Evolutionary conservation across 1,140 invertebrate genomes (phyloP).

Genomic region (Ceratina australensis): DNA sequence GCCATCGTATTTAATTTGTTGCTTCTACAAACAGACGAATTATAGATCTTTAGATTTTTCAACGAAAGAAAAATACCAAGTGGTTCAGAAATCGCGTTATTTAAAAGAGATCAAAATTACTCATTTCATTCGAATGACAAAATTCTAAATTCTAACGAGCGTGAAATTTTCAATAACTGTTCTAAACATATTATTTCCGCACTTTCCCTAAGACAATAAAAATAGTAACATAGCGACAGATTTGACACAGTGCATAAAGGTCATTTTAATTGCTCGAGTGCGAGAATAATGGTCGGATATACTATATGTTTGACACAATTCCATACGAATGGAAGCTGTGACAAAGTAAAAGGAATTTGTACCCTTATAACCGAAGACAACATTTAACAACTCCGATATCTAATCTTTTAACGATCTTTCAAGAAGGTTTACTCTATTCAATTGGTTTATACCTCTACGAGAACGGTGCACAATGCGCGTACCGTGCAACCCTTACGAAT

Average conservation of each 20-base stretch:
- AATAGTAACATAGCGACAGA: background rate
- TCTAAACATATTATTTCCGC: no score
- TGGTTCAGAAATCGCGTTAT: no score
- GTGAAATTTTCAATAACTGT: no score
- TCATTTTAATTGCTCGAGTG: constrained; percentile 11
- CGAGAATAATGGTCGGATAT: constrained; percentile 6
- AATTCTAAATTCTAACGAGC: no score
- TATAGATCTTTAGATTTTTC: background rate
- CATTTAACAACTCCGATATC: no score
- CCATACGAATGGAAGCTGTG: background rate
- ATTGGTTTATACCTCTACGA: no score
- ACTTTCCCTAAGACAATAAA: background rate
- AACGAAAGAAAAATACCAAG: no score
- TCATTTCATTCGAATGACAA: no score
- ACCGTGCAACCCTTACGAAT: background rate
- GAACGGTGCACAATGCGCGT: no score
- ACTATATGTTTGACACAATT: constrained; percentile 5
- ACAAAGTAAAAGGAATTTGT: background rate
- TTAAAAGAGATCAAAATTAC: no score
- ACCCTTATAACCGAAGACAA: background rate
- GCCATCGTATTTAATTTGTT: constrained; percentile 76
- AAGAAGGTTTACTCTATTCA: no score
- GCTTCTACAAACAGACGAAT: constrained; percentile 37
- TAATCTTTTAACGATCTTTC: no score
- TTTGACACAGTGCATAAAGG: background rate